phyloP scores from a whole-genome alignment of 1,140 invertebrate genomes.

The Sesamia nonagrioides region DNA sequence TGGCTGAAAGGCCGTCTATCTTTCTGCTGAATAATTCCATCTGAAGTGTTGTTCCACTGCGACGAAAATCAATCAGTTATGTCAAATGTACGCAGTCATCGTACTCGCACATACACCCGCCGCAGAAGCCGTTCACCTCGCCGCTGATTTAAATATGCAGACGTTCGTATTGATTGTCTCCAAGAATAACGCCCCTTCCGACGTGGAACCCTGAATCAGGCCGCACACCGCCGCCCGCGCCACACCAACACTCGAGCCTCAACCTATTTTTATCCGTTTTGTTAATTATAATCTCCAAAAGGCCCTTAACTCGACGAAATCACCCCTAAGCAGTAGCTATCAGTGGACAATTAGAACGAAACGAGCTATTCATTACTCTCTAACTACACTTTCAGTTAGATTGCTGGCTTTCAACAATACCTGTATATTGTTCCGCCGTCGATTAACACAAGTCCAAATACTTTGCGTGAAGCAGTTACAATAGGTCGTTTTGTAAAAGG shows the following conservation, averaged over 20 bases:
- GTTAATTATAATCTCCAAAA: constrained; percentile 19
- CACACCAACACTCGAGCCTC: constrained; percentile 28
- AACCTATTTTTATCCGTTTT: constrained; percentile 38
- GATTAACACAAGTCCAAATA: constrained; percentile 42
- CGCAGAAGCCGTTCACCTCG: constrained; percentile 69
- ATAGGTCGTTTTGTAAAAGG: constrained; percentile 42
- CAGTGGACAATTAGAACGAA: constrained; percentile 11
- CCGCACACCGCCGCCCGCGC: constrained; percentile 28
- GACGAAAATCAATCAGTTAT: constrained; percentile 9
- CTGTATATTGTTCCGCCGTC: constrained; percentile 32
- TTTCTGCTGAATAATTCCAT: not conserved
- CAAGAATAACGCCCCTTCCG: constrained; percentile 79
- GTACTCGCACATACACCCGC: constrained; percentile 9
- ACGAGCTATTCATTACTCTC: constrained; percentile 28
- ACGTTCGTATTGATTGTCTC: constrained; percentile 83
- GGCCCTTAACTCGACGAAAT: not conserved
- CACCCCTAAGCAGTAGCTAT: constrained; percentile 2
- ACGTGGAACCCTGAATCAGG: constrained; percentile 66
- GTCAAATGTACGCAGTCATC: constrained; percentile 40
- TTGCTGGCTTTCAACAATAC: constrained; percentile 24
- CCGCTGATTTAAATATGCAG: constrained; percentile 83
- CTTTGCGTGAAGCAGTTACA: constrained; percentile 34
- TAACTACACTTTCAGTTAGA: constrained; percentile 34
- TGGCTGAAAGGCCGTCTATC: not conserved
- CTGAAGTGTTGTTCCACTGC: constrained; percentile 2